Evolutionary conservation across 1,140 invertebrate genomes (phyloP), one percentile per base, ranked within the genome.

Genomic region (Aradophagus sp.): DNA sequence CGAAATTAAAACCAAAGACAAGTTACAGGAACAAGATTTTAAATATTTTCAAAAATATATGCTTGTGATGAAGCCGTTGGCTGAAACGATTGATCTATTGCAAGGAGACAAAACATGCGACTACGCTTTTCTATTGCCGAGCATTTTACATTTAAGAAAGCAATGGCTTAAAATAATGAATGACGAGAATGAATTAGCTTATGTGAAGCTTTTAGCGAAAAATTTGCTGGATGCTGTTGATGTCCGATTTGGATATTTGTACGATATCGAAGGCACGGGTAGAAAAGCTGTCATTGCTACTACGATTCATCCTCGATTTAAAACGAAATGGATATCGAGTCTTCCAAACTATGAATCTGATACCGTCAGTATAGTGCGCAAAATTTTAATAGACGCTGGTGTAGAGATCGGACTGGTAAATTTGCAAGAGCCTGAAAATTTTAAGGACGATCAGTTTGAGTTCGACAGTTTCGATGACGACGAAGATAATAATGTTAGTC

Each of bases 101-200:
- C 50, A 66, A 31, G 42, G 31, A 7, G 62, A 55, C 3, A 53
- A n/a, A 12, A 23, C 26, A 15, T 66, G 62, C 17, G 20, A 23
- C 39, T 66, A 65, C 19, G 61, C 48, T 0, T 62, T 27, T 32
- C 26, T 62, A 12, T 20, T 50, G 3, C 58, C 58, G 1, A 39
- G 35, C 12, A 36, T 52, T 7, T 15, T 41, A 8, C 34, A 23
- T 20, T 20, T 31, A 7, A 41, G 4, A 41, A 27, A 20, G 8
- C 29, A 39, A 12, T 41, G 35, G 27, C 17, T 5, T 10, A 50
- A 36, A 50, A 36, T 23, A 8, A 23, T 23, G 4, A 4, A 23
- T 23, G 20, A 23, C 4, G 8, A 23, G 4, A 4, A 23, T 23
- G 8, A 5, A 8, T 23, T 23, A 4, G 8, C 20, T 23, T 23